A percentile compares a stretch with the other conserved stretches of the same genome.
phyloP scores from a whole-genome alignment of 2,113 vertebrate genomes.

The Panurus biarmicus region DNA sequence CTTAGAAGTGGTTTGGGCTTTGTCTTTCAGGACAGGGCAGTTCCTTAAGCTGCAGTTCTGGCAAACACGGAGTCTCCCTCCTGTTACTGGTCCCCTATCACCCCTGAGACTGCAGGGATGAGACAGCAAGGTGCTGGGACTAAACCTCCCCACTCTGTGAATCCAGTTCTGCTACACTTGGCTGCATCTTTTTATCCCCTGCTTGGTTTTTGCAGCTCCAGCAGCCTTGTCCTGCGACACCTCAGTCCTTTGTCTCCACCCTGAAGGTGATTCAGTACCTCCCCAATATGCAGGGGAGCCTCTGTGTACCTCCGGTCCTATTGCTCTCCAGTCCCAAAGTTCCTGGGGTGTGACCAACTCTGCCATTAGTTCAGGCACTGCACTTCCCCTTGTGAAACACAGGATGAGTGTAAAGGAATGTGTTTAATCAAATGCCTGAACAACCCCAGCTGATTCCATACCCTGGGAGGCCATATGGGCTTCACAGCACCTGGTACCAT shows the following conservation, averaged over 20 bases:
- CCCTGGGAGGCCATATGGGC: neutral
- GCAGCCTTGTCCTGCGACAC: neutral
- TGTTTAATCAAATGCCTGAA: neutral
- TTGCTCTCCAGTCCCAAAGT: neutral
- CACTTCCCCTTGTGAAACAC: neutral
- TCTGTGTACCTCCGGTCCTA: accelerated
- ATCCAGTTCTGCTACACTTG: neutral
- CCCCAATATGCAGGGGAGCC: neutral
- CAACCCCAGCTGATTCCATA: neutral
- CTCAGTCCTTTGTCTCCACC: neutral
- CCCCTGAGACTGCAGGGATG: neutral
- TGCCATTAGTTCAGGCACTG: neutral
- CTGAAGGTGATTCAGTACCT: neutral
- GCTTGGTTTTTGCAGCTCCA: neutral
- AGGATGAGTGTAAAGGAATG: neutral
- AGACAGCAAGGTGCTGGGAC: accelerated
- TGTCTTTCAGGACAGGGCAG: neutral
- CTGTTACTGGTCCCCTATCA: neutral
- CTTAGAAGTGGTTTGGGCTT: neutral
- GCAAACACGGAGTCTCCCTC: neutral
- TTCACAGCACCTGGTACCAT: accelerated
- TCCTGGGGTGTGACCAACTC: neutral
- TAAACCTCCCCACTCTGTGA: neutral
- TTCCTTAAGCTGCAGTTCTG: neutral
- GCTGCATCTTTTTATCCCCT: neutral